Conservation (phyloP, 1,140 invertebrate species). For the Bursaphelenchus mucronatus region DNA sequence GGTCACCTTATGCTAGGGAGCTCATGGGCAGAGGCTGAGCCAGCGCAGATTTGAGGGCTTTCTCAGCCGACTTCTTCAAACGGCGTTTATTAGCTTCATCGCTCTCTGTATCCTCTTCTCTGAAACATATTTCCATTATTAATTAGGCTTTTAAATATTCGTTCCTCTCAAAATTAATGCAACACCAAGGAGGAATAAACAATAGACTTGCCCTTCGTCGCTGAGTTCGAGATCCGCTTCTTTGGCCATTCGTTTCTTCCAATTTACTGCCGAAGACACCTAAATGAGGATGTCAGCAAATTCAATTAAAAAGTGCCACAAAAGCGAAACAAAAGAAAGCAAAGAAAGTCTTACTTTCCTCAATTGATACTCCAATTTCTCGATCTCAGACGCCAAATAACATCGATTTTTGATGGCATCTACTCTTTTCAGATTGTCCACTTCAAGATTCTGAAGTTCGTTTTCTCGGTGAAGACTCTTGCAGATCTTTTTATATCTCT, state of each 20-base stretch:
- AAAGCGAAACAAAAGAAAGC: background rate
- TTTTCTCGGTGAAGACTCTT: slow-evolving; percentile 73
- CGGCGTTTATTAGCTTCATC: background rate
- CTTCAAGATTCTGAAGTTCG: slow-evolving; percentile 76
- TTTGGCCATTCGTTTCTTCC: slow-evolving; percentile 75
- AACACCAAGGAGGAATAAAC: background rate
- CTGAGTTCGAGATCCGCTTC: slow-evolving; percentile 83
- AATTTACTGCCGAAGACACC: slow-evolving; percentile 65
- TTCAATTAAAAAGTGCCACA: background rate
- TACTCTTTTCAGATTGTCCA: slow-evolving; percentile 65
- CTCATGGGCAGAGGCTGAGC: slow-evolving; percentile 13
- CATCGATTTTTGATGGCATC: slow-evolving; percentile 72
- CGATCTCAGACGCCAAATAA: slow-evolving; percentile 73
- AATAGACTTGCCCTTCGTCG: slow-evolving; percentile 68
- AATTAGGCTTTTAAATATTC: too few species aligned
- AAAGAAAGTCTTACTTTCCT: slow-evolving; percentile 65
- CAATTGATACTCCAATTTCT: slow-evolving; percentile 70
- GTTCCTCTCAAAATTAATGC: too few species aligned
- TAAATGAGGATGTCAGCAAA: slow-evolving; percentile 23
- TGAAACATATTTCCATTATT: slow-evolving; percentile 1
- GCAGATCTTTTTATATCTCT: slow-evolving; percentile 75
- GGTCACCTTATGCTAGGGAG: too few species aligned
- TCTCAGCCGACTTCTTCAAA: slow-evolving; percentile 25
- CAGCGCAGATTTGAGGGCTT: slow-evolving; percentile 9
- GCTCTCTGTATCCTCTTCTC: slow-evolving; percentile 11